Conservation (phyloP, 2,113 vertebrate genomes). For the Psittacara wagleri region DNA sequence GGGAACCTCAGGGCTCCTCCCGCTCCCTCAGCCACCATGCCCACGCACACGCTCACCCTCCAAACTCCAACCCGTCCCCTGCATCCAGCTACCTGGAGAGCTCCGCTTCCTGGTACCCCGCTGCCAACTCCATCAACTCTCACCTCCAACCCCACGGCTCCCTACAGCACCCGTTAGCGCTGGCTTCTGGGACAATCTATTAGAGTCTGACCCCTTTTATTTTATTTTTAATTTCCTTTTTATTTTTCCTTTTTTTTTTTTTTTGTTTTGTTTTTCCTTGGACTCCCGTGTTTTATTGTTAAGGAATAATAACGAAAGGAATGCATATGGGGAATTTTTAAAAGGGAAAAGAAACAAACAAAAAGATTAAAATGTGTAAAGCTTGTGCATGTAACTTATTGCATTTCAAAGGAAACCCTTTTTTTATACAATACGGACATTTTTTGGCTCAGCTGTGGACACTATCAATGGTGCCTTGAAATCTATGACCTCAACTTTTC, state of each 20-base stretch:
- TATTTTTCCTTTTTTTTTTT: neutral
- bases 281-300: slow-evolving; percentile 87
- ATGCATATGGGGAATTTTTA: slow-evolving; percentile 83
- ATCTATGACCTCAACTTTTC: slow-evolving; percentile 86
- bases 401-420: slow-evolving; percentile 89
- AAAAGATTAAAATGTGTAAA: slow-evolving; percentile 93
- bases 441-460: slow-evolving; percentile 85
- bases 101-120: slow-evolving; percentile 90
- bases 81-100: slow-evolving; percentile 92
- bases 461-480: slow-evolving; percentile 90
- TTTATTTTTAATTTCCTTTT: neutral
- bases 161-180: slow-evolving; percentile 93
- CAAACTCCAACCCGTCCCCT: slow-evolving; percentile 86
- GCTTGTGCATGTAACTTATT: slow-evolving; percentile 99
- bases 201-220: slow-evolving; percentile 67
- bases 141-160: slow-evolving; percentile 91
- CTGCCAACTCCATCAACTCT: slow-evolving; percentile 81
- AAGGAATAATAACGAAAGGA: slow-evolving; percentile 89
- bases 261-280: slow-evolving; percentile 58
- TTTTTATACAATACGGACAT: slow-evolving; percentile 83
- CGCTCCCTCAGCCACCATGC: slow-evolving; percentile 85
- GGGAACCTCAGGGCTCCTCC: slow-evolving; percentile 92
- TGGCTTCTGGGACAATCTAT: slow-evolving; percentile 98
- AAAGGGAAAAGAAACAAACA: slow-evolving; percentile 67
- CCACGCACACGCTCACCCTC: slow-evolving; percentile 79